Evolutionary conservation across 2,797 vertebrate species (phyloP).

Genomic region (Scleropages formosus): DNA sequence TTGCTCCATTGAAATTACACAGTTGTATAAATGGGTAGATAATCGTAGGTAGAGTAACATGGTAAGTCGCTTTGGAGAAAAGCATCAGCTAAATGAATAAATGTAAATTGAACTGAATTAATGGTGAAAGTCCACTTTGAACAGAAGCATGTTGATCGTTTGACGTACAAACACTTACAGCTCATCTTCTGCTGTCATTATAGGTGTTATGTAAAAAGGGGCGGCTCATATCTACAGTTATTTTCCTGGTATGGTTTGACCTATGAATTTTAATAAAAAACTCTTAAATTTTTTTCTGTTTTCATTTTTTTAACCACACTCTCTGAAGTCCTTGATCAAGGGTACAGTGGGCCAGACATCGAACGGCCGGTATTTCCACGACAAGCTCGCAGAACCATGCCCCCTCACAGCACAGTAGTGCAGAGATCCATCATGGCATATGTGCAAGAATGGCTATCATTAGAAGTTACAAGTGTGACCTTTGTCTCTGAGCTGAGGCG

Average conservation of each 20-base stretch:
- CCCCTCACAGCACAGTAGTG: background rate
- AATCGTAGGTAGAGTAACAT: too few relatives aligned
- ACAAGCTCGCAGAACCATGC: background rate
- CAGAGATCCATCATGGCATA: background rate
- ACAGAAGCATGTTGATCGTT: background rate
- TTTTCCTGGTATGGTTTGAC: background rate
- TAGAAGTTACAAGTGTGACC: background rate
- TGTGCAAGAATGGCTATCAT: background rate
- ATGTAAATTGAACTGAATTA: background rate
- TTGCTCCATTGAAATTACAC: too few relatives aligned
- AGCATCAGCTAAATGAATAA: too few relatives aligned
- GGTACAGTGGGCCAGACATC: background rate
- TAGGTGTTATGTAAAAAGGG: background rate
- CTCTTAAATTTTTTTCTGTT: background rate
- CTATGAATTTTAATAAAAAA: background rate
- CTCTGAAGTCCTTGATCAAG: background rate
- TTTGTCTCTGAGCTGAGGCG: background rate
- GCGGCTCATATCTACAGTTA: background rate
- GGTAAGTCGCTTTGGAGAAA: too few relatives aligned
- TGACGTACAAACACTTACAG: background rate
- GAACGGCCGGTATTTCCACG: background rate
- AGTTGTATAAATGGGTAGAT: too few relatives aligned
- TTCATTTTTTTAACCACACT: background rate
- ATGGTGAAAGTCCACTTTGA: conserved; percentile 10
- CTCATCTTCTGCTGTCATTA: background rate